Conservation (phyloP, 2,113 vertebrate genomes). For the Microcebus griseorufus region DNA sequence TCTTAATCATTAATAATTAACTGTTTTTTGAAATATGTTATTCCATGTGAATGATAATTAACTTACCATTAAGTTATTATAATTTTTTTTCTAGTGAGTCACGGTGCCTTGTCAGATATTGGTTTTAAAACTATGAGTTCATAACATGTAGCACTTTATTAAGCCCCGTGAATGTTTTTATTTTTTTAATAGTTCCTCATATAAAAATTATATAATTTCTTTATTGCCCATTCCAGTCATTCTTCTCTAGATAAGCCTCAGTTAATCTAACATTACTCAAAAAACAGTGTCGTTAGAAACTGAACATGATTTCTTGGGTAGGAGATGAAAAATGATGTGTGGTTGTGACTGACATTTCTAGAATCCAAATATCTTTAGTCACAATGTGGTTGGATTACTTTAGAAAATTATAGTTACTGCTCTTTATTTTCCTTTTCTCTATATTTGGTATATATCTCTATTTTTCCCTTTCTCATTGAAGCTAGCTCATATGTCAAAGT, state of each 20-base stretch:
- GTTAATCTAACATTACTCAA: background rate
- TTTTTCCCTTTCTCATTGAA: background rate
- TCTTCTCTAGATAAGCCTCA: background rate
- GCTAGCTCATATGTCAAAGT: constrained; percentile 4
- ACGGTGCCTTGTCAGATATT: background rate
- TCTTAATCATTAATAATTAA: background rate
- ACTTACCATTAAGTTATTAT: background rate
- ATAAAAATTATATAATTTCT: background rate
- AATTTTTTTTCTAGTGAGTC: background rate
- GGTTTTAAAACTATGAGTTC: background rate
- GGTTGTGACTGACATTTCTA: constrained; percentile 6
- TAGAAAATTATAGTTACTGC: constrained; percentile 1
- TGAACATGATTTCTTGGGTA: background rate
- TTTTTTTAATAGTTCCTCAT: background rate
- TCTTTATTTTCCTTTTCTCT: constrained; percentile 27
- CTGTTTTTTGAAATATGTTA: background rate
- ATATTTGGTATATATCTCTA: background rate
- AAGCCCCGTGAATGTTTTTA: background rate
- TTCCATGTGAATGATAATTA: background rate
- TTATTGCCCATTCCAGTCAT: background rate
- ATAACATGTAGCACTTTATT: background rate
- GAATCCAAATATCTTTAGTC: background rate
- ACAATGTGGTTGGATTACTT: background rate
- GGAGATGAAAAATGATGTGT: background rate
- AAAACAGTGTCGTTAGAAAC: background rate